A percentile compares a stretch with the other conserved stretches of the same genome.
phyloP scores from a whole-genome alignment of 2,113 vertebrate genomes.

The Bucco capensis region DNA sequence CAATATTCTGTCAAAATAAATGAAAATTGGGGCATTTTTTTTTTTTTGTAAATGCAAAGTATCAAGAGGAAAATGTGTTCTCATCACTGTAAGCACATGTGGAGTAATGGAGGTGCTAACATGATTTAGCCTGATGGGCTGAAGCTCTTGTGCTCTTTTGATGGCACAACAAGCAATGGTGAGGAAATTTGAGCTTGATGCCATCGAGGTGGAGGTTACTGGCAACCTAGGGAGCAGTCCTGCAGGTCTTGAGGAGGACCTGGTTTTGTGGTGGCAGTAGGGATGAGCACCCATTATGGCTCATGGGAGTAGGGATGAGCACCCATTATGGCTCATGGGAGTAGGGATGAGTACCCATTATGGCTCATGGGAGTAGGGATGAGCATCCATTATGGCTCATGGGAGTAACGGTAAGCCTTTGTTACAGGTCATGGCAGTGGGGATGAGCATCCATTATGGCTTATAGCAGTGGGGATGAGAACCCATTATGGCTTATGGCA shows the following conservation, averaged over 20 bases:
- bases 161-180: not conserved
- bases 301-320: not conserved
- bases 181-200: not conserved
- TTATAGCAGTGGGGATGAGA: accelerated
- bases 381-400: accelerated
- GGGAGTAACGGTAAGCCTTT: not conserved
- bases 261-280: accelerated
- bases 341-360: not conserved
- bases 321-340: accelerated
- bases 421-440: accelerated
- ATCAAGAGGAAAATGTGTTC: conserved; percentile 6
- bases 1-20: conserved; percentile 51
- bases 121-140: not conserved
- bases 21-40: conserved; percentile 36
- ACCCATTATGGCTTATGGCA: accelerated
- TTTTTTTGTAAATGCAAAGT: conserved; percentile 16
- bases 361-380: not conserved
- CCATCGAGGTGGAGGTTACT: accelerated
- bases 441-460: not conserved
- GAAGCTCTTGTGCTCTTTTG: not conserved
- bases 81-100: not conserved
- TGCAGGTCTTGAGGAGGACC: not conserved
- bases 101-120: conserved; percentile 13
- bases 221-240: accelerated
- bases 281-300: accelerated